These are phyloP conservation scores for Alsophila aescularia DNA, from an alignment of 2,888 invertebrate species.

Conservation along the genomic window DNA sequence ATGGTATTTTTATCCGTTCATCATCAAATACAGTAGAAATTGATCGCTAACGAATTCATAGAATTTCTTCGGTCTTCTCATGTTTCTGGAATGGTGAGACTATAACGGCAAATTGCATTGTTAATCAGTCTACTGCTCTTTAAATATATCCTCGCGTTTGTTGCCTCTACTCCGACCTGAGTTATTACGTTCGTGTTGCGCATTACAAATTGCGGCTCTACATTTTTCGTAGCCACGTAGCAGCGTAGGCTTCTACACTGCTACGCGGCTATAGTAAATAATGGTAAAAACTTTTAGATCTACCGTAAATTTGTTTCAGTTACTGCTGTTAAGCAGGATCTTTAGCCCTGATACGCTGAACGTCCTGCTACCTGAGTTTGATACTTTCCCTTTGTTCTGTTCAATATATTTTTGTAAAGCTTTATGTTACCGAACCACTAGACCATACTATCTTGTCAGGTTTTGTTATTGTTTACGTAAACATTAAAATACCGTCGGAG, in stretches of 20 bases:
- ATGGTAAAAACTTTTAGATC: conserved; percentile 30
- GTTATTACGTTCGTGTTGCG: conserved; percentile 69
- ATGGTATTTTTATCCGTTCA: too few species aligned
- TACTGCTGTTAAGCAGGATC: conserved; percentile 25
- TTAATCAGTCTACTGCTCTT: conserved; percentile 57
- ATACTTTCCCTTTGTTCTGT: conserved; percentile 10
- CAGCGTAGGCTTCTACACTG: conserved; percentile 44
- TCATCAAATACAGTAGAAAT: too few species aligned
- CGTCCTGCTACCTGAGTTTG: conserved; percentile 6
- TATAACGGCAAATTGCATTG: conserved; percentile 50
- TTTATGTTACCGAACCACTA: conserved; percentile 5
- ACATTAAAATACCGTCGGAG: too few species aligned
- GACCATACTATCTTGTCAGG: too few species aligned
- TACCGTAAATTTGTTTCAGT: conserved; percentile 24
- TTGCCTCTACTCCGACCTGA: conserved; percentile 57
- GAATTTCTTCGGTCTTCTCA: too few species aligned
- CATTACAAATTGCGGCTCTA: conserved; percentile 57
- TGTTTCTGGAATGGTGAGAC: conserved; percentile 14
- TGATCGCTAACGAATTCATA: not conserved
- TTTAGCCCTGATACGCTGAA: conserved; percentile 18
- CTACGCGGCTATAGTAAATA: conserved; percentile 42
- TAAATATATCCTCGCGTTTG: conserved; percentile 61
- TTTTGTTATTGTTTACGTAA: too few species aligned
- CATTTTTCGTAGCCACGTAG: conserved; percentile 54
- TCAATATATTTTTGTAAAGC: conserved; percentile 9